Percentiles rank a stretch among this genome's conserved stretches.
These are phyloP conservation scores for Pseudococcus longispinus DNA, from an alignment of 2,888 invertebrate species.

Conservation along the genomic window DNA sequence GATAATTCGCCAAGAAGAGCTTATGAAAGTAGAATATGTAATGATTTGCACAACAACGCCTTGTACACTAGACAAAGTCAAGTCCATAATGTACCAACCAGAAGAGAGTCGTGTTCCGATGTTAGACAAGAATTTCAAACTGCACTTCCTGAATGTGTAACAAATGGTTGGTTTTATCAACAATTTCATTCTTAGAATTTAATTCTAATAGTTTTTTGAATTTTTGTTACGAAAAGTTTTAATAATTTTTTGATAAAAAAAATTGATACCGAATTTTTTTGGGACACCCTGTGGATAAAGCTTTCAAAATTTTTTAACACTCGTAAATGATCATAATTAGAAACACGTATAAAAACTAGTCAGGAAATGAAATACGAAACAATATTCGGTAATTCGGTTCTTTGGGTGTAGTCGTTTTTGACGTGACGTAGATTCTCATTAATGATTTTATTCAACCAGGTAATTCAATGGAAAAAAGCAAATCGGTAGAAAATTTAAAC, in stretches of 20 bases:
- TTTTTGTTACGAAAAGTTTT: no score
- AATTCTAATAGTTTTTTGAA: no score
- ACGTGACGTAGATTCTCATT: not conserved
- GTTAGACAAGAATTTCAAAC: not conserved
- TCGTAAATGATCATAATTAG: no score
- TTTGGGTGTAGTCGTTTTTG: not conserved
- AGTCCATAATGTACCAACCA: not conserved
- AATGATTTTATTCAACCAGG: not conserved
- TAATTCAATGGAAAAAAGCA: slow-evolving; percentile 11
- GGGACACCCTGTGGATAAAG: no score
- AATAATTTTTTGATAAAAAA: no score
- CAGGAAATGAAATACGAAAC: not conserved
- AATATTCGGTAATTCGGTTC: not conserved
- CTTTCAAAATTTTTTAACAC: no score
- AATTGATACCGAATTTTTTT: no score
- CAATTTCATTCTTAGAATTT: no score
- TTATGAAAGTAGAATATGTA: slow-evolving; percentile 19
- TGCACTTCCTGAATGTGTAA: not conserved
- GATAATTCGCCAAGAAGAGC: slow-evolving; percentile 9
- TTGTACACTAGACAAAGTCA: slow-evolving; percentile 5
- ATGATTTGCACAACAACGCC: slow-evolving; percentile 21
- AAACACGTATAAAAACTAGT: not conserved
- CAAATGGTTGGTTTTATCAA: not conserved
- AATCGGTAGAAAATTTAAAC: not conserved
- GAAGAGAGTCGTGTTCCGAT: slow-evolving; percentile 25